These are phyloP conservation scores for Pandemis cinnamomeana DNA, from an alignment of 2,888 invertebrate species.

Conservation along the genomic window DNA sequence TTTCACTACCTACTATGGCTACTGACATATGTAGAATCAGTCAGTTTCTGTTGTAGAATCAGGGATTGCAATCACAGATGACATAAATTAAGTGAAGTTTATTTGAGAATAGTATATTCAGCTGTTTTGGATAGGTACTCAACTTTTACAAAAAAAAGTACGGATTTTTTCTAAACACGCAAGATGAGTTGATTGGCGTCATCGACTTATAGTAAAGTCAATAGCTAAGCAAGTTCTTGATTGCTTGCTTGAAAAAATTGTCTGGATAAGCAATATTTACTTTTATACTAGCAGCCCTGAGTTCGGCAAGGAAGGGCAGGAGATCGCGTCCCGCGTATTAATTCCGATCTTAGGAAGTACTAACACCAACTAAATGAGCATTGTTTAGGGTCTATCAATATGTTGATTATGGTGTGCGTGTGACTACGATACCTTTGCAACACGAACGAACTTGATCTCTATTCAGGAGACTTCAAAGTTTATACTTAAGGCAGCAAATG, in stretches of 20 bases:
- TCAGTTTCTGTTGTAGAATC: neutral
- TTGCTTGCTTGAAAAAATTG: neutral
- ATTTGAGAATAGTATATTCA: too few species aligned
- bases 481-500: neutral
- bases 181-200: too few species aligned
- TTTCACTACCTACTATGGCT: too few species aligned
- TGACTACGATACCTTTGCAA: neutral
- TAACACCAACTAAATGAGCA: slow-evolving; percentile 41
- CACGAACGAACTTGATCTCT: slow-evolving; percentile 8
- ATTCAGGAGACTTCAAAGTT: neutral
- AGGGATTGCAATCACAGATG: too few species aligned
- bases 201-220: too few species aligned
- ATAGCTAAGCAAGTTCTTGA: too few species aligned
- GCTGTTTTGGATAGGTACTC: neutral
- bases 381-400: slow-evolving; percentile 44
- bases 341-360: slow-evolving; percentile 40
- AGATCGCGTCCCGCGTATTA: slow-evolving; percentile 41
- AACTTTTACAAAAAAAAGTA: too few species aligned
- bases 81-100: too few species aligned
- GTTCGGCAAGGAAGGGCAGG: slow-evolving; percentile 19
- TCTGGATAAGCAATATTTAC: neutral
- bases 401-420: slow-evolving; percentile 37
- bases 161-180: too few species aligned
- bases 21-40: too few species aligned
- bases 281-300: slow-evolving; percentile 25